Percentiles rank a stretch among this genome's conserved stretches.
Evolutionary conservation across 2,797 vertebrate genomes (phyloP).

Genomic region (Phalloptychus januarius): DNA sequence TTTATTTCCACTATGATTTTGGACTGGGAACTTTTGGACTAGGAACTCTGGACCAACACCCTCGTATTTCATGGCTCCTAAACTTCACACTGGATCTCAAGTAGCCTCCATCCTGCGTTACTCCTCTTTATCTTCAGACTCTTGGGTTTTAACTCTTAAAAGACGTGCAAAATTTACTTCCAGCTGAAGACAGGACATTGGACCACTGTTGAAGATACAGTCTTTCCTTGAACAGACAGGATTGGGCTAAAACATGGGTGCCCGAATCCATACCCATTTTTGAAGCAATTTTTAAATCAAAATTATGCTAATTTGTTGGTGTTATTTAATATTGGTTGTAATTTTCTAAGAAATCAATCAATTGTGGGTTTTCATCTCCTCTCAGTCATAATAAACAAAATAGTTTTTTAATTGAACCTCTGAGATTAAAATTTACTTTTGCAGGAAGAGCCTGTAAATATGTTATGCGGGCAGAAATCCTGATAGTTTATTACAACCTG

Average conservation of each 20-base stretch:
- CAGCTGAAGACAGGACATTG: background rate
- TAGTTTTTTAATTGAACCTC: background rate
- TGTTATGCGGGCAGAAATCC: background rate
- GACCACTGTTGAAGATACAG: background rate
- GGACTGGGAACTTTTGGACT: background rate
- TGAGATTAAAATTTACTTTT: background rate
- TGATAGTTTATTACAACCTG: background rate
- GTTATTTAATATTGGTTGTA: background rate
- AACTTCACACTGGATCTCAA: background rate
- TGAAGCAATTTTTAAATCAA: background rate
- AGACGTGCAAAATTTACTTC: background rate
- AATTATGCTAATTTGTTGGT: background rate
- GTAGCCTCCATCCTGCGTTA: background rate
- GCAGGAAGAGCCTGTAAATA: too few relatives aligned
- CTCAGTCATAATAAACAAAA: background rate
- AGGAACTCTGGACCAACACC: background rate
- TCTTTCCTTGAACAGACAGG: background rate
- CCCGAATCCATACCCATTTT: background rate
- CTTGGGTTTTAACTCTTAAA: background rate
- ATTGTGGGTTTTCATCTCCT: background rate
- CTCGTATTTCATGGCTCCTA: background rate
- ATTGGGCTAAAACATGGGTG: background rate
- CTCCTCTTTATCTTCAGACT: background rate
- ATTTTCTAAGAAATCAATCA: background rate
- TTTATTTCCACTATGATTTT: background rate